Percentiles rank a stretch among this genome's conserved stretches.
phyloP scores from a whole-genome alignment of 2,888 invertebrate genomes.

The Lumbricus terrestris region DNA sequence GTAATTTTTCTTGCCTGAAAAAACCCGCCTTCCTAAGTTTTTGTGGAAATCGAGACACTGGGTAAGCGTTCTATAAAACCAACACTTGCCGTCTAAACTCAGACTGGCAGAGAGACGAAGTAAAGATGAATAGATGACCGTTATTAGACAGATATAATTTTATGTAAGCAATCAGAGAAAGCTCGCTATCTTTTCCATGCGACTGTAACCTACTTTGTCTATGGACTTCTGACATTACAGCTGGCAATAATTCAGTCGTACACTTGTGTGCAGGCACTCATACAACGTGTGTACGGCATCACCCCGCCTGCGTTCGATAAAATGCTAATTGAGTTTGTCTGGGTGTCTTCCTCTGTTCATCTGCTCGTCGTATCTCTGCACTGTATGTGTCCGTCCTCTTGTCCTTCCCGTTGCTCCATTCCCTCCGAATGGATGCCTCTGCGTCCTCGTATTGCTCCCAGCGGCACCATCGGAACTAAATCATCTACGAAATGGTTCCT shows the following conservation, averaged over 20 bases:
- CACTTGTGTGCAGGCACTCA: too few species aligned
- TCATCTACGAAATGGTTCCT: neutral
- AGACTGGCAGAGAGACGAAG: neutral
- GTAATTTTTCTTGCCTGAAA: neutral
- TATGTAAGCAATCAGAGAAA: neutral
- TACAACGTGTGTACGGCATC: too few species aligned
- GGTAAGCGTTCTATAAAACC: neutral
- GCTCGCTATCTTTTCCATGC: neutral
- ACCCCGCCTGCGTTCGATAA: too few species aligned
- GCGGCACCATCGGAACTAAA: constrained; percentile 12
- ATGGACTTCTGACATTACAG: too few species aligned
- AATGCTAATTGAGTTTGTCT: neutral
- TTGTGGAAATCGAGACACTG: neutral
- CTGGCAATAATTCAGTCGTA: too few species aligned
- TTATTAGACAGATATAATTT: too few species aligned
- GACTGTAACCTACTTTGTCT: too few species aligned
- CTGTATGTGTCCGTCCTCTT: neutral
- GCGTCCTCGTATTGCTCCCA: neutral
- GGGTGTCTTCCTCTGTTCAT: too few species aligned
- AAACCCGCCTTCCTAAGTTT: neutral
- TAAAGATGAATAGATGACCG: neutral
- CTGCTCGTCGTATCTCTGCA: too few species aligned
- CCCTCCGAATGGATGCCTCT: neutral
- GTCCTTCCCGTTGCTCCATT: neutral
- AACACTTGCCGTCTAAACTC: neutral